Base-by-base conservation (phyloP, 2,113 vertebrate genomes). In the Vimba vimba region DNA sequence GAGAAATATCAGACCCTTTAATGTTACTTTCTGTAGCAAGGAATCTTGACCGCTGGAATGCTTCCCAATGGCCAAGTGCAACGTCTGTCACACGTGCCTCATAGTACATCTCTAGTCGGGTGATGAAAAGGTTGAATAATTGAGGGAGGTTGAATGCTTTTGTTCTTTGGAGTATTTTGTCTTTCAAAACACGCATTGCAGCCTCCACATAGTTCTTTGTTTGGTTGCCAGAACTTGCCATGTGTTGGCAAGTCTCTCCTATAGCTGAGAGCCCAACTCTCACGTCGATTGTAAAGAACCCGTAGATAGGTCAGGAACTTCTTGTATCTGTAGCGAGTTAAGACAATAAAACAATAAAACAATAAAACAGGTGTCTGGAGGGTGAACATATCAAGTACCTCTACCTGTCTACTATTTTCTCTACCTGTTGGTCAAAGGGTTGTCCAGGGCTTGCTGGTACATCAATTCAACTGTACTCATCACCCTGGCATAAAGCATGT, bases 21-120 rank as follows among this genome's bases (percentile, higher is more conserved):
- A 62, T 62, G 23, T 62, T 25, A 62, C 11, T 12, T 62, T 62
- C 1, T 62, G 60, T 27, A 62, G 60, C n/a, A 62, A 62, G 64
- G 5, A 36, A 68, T 68, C 64, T 68, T 68, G 64, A 68, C 2
- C 30, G 30, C 13, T 68, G 64, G 30, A 68, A 68, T 36, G 25
- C 15, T 27, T 68, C 64, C 27, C 64, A 68, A 68, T 68, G 64
- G 64, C 64, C 64, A 19, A 68, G 64, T 33, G 64, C 64, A 68
- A 68, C 6, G 15, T 33, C 64, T 17, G 27, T 68, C 64, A 68
- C 25, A 17, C 2, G 27, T 66, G 64, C 64, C 17, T 68, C 27
- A 68, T 68, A 68, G 15, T 68, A 68, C 27, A 68, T 68, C 64
- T 68, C 27, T 68, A 68, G 27, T 17, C 64, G 0, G 64, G 64